Percentiles rank a stretch among this genome's conserved stretches.
These are phyloP conservation scores for Lycaon pictus DNA, from an alignment of 2,113 vertebrate genomes.

Conservation along the genomic window DNA sequence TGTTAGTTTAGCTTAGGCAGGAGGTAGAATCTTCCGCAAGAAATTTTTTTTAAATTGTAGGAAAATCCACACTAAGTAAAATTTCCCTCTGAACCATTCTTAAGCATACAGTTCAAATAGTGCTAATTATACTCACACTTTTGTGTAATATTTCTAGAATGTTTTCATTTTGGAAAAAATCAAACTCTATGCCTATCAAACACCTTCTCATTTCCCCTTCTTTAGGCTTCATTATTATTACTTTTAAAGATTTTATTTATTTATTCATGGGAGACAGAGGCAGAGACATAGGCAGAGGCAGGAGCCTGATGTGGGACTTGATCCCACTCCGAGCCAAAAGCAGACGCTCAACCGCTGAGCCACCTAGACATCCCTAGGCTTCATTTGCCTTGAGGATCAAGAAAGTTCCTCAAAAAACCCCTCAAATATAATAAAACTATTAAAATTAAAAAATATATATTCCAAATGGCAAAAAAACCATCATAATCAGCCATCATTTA, in stretches of 20 bases:
- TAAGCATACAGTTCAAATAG: not conserved
- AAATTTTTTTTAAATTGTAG: not conserved
- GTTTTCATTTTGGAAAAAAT: not conserved
- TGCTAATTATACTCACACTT: not conserved
- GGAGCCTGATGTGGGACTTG: too few species aligned
- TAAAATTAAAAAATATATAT: constrained; percentile 48
- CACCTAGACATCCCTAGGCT: too few species aligned
- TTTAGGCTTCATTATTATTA: not conserved
- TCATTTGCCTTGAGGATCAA: not conserved
- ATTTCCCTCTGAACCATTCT: not conserved
- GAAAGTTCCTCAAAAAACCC: not conserved
- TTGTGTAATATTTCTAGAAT: not conserved
- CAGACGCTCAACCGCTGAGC: too few species aligned
- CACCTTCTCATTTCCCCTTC: not conserved
- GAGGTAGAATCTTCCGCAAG: not conserved
- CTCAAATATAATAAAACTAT: not conserved
- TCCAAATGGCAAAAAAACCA: not conserved
- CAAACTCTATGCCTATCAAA: not conserved
- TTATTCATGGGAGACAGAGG: too few species aligned
- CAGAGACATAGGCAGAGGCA: too few species aligned
- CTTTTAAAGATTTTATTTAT: too few species aligned
- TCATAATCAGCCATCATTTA: not conserved
- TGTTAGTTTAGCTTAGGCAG: not conserved
- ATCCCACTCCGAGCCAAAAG: too few species aligned
- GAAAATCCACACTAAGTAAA: not conserved